Base-by-base conservation (phyloP, 2,797 vertebrate species). In the Gadopsis marmoratus region DNA sequence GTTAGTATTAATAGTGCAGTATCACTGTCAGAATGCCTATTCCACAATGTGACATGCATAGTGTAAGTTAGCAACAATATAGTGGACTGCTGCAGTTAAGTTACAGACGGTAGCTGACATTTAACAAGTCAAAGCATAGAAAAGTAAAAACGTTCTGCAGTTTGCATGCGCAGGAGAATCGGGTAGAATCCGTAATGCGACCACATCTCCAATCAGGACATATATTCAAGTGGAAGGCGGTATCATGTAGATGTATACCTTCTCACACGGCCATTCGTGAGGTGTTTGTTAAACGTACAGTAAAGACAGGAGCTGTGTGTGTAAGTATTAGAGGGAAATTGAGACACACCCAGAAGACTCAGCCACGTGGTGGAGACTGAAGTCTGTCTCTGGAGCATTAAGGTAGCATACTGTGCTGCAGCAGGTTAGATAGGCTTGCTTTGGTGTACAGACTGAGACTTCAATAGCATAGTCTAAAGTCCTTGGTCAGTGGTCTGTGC, bases 11-110 rank as follows among this genome's bases (percentile, higher is more conserved):
- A 84, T 87, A 92, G 89, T 93, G 89, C 89, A 92, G 86, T 78
- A 88, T 89, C 74, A 82, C 77, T 73, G 82, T 83, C n/a, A 91
- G 93, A 94, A 93, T 93, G 91, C 66, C 92, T 93, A 91, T 82
- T 77, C 91, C 91, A 93, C 84, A 87, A 85, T 76, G 88, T 84
- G 82, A 89, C 92, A 93, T 93, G 93, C 92, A 94, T 91, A 91
- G 89, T 81, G 78, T 90, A 54, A 64, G 76, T 74, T 77, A 69
- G 74, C 83, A 91, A 87, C 83, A 79, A 86, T 63, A 81, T 55
- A 79, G 2, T n/a, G 71, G 37, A 74, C 72, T 86, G 83, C 76
- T 83, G 80, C 64, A 33, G 56, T 64, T 63, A 11, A 59, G 56
- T 82, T 90, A 83, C 82, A 86, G 73, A 85, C 72, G 19, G 81